Conservation (phyloP, 2,888 invertebrate genomes). For the Pyrocoelia pectoralis region DNA sequence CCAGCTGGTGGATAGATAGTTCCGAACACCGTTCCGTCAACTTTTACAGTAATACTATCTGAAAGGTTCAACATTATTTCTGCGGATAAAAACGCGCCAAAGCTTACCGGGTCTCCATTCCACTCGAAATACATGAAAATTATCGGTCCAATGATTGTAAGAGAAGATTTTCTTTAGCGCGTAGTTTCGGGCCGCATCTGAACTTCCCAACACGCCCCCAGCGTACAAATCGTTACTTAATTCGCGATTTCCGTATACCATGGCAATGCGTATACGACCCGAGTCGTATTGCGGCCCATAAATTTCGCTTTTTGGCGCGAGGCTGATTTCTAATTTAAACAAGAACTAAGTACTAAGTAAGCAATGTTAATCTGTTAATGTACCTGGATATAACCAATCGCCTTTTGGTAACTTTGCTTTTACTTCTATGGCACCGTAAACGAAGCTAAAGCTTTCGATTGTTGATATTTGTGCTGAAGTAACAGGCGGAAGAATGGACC, state of each 20-base stretch:
- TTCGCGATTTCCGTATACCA: constrained; percentile 69
- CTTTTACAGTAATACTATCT: constrained; percentile 62
- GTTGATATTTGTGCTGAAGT: constrained; percentile 70
- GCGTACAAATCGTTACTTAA: constrained; percentile 12
- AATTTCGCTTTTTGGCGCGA: constrained; percentile 69
- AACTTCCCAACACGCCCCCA: constrained; percentile 52
- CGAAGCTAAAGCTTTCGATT: constrained; percentile 70
- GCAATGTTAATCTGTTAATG: constrained; percentile 30
- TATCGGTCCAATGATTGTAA: constrained; percentile 57
- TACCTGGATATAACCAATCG: constrained; percentile 82
- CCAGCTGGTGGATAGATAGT: constrained; percentile 53
- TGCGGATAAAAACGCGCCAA: neutral
- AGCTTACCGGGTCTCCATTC: constrained; percentile 62
- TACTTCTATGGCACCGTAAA: constrained; percentile 74
- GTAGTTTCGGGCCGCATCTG: constrained; percentile 47
- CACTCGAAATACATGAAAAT: constrained; percentile 65
- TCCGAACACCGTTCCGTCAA: constrained; percentile 64
- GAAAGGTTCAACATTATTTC: constrained; percentile 44
- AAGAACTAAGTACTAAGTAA: neutral
- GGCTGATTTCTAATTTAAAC: constrained; percentile 66
- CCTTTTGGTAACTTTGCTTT: constrained; percentile 77
- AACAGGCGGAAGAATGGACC: constrained; percentile 73
- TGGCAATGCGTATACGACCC: constrained; percentile 77
- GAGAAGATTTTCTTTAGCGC: constrained; percentile 45
- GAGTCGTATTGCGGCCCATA: constrained; percentile 72